Conservation (phyloP, 2,797 vertebrate genomes). For the Sarcoramphus papa region DNA sequence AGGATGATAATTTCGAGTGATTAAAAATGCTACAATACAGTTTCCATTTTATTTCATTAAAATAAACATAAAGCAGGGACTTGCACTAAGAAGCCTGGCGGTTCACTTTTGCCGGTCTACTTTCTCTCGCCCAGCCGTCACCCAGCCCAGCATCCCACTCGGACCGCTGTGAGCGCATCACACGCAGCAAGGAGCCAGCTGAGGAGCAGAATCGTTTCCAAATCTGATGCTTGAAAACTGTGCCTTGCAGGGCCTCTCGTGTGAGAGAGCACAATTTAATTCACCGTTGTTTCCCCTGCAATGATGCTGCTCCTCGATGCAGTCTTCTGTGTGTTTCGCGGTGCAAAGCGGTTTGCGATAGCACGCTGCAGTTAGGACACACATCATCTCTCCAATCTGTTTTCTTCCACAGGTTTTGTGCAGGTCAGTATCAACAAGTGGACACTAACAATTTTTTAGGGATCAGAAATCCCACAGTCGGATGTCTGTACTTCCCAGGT, state of each 20-base stretch:
- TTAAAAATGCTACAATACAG: background rate
- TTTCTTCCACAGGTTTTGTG: background rate
- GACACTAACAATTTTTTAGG: background rate
- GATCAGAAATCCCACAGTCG: background rate
- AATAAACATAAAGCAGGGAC: background rate
- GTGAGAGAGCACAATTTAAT: background rate
- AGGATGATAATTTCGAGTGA: constrained; percentile 5
- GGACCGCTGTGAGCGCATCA: fast-evolving
- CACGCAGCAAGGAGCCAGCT: background rate
- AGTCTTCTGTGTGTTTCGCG: background rate
- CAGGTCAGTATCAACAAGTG: background rate
- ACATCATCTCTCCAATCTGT: background rate
- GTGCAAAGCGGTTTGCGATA: background rate
- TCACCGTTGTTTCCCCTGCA: background rate
- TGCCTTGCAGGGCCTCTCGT: background rate
- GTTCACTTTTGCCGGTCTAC: background rate
- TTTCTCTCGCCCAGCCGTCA: background rate
- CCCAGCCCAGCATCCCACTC: background rate
- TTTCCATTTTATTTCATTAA: constrained; percentile 18
- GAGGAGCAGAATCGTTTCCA: background rate
- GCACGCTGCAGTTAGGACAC: fast-evolving
- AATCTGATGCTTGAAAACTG: background rate
- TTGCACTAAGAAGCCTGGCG: background rate
- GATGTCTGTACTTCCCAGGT: background rate
- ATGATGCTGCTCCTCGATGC: fast-evolving